Base-by-base conservation (phyloP, 2,113 vertebrate species). In the Anser brachyrhynchus region DNA sequence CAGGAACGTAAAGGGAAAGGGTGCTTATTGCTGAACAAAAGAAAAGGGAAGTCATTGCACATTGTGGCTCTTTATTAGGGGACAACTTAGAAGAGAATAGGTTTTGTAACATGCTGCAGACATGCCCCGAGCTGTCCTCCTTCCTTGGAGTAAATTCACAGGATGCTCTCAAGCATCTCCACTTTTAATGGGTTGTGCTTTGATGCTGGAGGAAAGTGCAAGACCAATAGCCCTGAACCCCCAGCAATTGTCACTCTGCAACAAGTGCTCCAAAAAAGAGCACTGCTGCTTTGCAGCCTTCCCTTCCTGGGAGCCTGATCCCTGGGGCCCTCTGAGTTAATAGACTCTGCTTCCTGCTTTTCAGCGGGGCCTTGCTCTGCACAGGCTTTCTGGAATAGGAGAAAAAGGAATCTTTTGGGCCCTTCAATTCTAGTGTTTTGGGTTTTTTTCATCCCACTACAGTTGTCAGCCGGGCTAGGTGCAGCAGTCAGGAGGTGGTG, bases 1-100 rank as follows among this genome's bases (percentile, higher is more conserved):
- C 4, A 3, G 87, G 81, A 66, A 81, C 14, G 61, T 11, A 22
- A 59, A 76, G 59, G 51, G 81, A 86, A 84, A 70, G 54, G 64
- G 91, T 84, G 79, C 44, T 93, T 41, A 49, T 18, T 88, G 62
- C 94, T 85, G 91, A 15, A 31, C 93, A 87, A 70, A 81, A 74
- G 92, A 78, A 59, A 91, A 88, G 78, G 93, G 51, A 51, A 37
- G 8, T 62, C 87, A 7, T n/a, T 86, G 85, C 77, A 62, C 86
- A 1, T 46, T 18, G 71, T 10, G 76, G 87, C 59, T 75, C 92
- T 81, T 87, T 80, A 4, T 58, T 51, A 72, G 82, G 84, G 76
- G 79, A 61, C 74, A 84, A 33, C 81, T 91, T 6, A 95, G 80
- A 92, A 88, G 87, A 9, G 67, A 62, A 39, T 7, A 57, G 95